These are phyloP conservation scores for Tarsius wallacei DNA, from an alignment of 2,797 vertebrate species.

Conservation along the genomic window DNA sequence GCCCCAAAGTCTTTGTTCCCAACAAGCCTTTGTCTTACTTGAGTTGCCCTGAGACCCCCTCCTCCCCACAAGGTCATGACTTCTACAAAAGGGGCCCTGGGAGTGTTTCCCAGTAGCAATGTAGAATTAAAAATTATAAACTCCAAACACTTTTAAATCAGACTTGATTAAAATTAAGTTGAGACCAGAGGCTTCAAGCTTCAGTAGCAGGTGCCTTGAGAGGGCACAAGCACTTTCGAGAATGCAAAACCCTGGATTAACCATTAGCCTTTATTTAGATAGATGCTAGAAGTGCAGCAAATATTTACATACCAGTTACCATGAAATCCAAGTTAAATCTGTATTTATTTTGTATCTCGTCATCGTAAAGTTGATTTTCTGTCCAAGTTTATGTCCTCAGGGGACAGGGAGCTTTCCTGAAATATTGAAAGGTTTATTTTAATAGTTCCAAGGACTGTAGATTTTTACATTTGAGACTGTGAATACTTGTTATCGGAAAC, in stretches of 20 bases:
- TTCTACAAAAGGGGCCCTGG: not conserved
- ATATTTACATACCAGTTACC: conserved; percentile 74
- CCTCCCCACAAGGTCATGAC: not conserved
- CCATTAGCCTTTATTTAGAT: conserved; percentile 70
- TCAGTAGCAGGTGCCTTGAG: conserved; percentile 43
- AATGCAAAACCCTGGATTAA: conserved; percentile 39
- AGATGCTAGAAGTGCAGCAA: conserved; percentile 26
- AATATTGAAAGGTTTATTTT: conserved; percentile 78
- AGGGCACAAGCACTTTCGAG: conserved; percentile 6
- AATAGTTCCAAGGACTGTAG: conserved; percentile 59
- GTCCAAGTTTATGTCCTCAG: conserved; percentile 64
- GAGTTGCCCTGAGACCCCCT: not conserved
- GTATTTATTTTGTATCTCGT: conserved; percentile 74
- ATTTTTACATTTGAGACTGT: conserved; percentile 52
- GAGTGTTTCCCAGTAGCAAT: not conserved
- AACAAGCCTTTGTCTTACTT: not conserved
- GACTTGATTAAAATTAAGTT: conserved; percentile 61
- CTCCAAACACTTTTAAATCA: conserved; percentile 52
- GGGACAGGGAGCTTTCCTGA: conserved; percentile 52
- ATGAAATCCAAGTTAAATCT: conserved; percentile 68
- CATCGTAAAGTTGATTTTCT: conserved; percentile 73
- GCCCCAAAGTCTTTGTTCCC: not conserved
- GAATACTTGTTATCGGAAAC: conserved; percentile 70
- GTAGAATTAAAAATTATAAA: conserved; percentile 23
- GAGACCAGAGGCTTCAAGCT: not conserved